phyloP scores from a whole-genome alignment of 1,140 invertebrate genomes.

The Drosophila nannoptera region DNA sequence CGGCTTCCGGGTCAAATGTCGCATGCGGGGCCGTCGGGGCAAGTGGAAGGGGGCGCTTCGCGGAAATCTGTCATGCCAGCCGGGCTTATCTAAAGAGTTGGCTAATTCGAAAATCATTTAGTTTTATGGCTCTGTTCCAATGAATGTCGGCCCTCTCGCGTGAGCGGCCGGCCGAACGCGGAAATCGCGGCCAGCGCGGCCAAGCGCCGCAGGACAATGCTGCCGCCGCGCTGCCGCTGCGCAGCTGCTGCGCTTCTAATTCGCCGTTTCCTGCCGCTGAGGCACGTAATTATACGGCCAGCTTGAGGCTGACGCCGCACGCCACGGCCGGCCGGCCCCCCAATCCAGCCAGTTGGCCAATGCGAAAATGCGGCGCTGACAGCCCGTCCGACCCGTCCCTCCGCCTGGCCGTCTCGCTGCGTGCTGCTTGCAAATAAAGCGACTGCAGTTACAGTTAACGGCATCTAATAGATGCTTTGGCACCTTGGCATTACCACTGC shows the following conservation, averaged over 20 bases:
- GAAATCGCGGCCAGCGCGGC: constrained; percentile 45
- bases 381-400: constrained; percentile 11
- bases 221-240: constrained; percentile 27
- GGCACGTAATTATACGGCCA: constrained; percentile 58
- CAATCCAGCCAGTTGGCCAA: constrained; percentile 37
- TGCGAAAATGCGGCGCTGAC: constrained; percentile 55
- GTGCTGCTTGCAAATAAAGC: constrained; percentile 67
- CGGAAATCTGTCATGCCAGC: constrained; percentile 46
- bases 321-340: neutral
- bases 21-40: neutral
- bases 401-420: constrained; percentile 36
- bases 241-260: constrained; percentile 49
- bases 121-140: constrained; percentile 66
- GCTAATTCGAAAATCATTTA: constrained; percentile 67
- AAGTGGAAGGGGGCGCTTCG: neutral
- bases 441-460: constrained; percentile 69
- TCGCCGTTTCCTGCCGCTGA: constrained; percentile 67
- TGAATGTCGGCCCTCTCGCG: constrained; percentile 49
- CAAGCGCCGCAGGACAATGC: constrained; percentile 64
- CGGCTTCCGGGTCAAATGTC: constrained; percentile 69
- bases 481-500: constrained; percentile 65
- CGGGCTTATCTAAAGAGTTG: constrained; percentile 38
- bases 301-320: constrained; percentile 1
- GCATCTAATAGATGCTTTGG: constrained; percentile 76
- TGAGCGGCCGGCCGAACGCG: constrained; percentile 42